Evolutionary conservation across 2,113 vertebrate genomes (phyloP).

Genomic region (Sialia sialis): DNA sequence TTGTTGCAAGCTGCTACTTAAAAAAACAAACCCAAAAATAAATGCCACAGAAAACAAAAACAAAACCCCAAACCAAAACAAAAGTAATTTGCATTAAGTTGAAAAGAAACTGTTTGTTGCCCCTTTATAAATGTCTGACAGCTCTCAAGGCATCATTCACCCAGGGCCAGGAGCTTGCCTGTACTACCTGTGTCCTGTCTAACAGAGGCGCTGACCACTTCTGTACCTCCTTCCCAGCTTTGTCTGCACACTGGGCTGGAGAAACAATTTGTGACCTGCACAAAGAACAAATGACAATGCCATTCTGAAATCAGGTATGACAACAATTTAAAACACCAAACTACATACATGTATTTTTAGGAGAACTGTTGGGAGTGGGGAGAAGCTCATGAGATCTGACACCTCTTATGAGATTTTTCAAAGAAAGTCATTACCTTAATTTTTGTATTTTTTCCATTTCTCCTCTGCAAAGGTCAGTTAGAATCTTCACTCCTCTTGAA

Average conservation of each 20-base stretch:
- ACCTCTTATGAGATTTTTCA: neutral
- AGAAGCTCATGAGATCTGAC: neutral
- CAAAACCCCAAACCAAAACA: neutral
- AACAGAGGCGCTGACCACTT: constrained; percentile 59
- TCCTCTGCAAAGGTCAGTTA: neutral
- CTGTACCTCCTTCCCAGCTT: neutral
- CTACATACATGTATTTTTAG: neutral
- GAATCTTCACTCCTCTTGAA: neutral
- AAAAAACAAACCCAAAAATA: neutral
- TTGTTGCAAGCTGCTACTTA: constrained; percentile 56
- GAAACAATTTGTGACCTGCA: constrained; percentile 67
- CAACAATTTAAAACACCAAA: neutral
- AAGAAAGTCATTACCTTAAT: neutral
- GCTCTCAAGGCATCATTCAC: neutral
- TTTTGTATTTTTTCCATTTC: neutral
- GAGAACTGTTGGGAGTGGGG: neutral
- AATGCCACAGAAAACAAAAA: neutral
- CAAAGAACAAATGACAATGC: neutral
- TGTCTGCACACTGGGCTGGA: neutral
- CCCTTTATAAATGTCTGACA: neutral
- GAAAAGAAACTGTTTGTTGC: neutral
- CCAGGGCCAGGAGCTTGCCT: neutral
- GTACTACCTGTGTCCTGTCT: constrained; percentile 69
- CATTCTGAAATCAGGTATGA: neutral
- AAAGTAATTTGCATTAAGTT: neutral